Evolutionary conservation across 2,888 invertebrate species (phyloP).

Genomic region (Neelides folsomi): DNA sequence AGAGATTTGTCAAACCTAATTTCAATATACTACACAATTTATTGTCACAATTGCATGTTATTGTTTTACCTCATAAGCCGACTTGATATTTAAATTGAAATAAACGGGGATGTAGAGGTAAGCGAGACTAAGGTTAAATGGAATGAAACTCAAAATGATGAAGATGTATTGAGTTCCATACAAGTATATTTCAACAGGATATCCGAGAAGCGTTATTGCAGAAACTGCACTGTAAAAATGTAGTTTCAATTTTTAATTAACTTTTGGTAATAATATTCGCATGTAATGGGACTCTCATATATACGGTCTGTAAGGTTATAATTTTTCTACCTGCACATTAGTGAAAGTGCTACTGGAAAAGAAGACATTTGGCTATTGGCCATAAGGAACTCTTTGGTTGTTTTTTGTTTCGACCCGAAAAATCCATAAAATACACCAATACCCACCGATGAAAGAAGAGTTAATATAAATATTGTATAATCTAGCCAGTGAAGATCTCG

Average conservation of each 20-base stretch:
- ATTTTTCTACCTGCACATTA: conserved; percentile 70
- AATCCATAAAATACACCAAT: conserved; percentile 76
- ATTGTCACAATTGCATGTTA: neutral
- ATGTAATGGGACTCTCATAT: no score
- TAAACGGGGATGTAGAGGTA: conserved; percentile 41
- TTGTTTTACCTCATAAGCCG: conserved; percentile 38
- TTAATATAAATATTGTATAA: no score
- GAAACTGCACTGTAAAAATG: conserved; percentile 61
- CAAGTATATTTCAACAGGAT: conserved; percentile 80
- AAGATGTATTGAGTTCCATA: conserved; percentile 69
- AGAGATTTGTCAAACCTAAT: conserved; percentile 38
- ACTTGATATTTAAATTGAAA: conserved; percentile 38
- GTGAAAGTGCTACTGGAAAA: conserved; percentile 73
- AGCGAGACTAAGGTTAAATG: conserved; percentile 37
- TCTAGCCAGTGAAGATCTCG: no score
- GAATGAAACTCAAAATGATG: conserved; percentile 34
- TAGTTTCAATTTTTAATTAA: neutral
- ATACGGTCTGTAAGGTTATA: no score
- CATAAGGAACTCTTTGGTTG: conserved; percentile 62
- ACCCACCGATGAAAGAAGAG: no score
- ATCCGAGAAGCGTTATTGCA: conserved; percentile 76
- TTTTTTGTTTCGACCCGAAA: conserved; percentile 56
- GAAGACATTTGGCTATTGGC: conserved; percentile 71
- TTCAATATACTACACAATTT: conserved; percentile 39
- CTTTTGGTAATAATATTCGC: no score